Evolutionary conservation across 2,797 vertebrate species (phyloP).

Genomic region (Salmo trutta): DNA sequence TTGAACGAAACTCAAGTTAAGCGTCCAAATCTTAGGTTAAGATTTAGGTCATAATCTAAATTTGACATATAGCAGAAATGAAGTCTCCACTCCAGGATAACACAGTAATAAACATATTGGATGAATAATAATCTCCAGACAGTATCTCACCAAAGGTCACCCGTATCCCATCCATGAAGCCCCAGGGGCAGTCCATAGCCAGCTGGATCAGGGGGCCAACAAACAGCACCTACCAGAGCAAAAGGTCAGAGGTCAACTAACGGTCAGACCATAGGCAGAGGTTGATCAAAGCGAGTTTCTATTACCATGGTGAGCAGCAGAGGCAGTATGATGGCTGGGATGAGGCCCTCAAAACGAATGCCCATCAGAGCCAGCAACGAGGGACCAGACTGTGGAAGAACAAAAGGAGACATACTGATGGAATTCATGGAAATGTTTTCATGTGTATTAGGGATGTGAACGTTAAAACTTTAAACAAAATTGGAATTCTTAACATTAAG

Average conservation of each 20-base stretch:
- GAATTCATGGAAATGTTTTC: too few species aligned
- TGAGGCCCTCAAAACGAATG: conserved; percentile 84
- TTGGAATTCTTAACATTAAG: too few species aligned
- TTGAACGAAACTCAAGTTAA: too few species aligned
- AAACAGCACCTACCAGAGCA: conserved; percentile 80
- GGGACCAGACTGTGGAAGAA: conserved; percentile 74
- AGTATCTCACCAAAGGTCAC: conserved; percentile 80
- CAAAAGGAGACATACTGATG: neutral
- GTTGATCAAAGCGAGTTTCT: neutral
- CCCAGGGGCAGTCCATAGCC: conserved; percentile 87
- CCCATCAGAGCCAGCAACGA: conserved; percentile 86
- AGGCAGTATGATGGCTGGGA: conserved; percentile 84
- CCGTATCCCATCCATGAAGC: conserved; percentile 79
- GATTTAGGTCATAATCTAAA: too few species aligned
- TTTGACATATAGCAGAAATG: too few species aligned
- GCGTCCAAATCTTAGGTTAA: too few species aligned
- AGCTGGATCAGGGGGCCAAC: conserved; percentile 89
- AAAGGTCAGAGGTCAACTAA: neutral
- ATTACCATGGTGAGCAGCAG: conserved; percentile 91
- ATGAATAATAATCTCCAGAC: neutral
- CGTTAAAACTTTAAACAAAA: too few species aligned
- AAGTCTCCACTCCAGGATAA: neutral
- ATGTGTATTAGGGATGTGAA: too few species aligned
- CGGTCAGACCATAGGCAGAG: neutral
- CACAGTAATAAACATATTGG: neutral